phyloP scores from a whole-genome alignment of 2,797 vertebrate genomes.

The Danio kyathit region DNA sequence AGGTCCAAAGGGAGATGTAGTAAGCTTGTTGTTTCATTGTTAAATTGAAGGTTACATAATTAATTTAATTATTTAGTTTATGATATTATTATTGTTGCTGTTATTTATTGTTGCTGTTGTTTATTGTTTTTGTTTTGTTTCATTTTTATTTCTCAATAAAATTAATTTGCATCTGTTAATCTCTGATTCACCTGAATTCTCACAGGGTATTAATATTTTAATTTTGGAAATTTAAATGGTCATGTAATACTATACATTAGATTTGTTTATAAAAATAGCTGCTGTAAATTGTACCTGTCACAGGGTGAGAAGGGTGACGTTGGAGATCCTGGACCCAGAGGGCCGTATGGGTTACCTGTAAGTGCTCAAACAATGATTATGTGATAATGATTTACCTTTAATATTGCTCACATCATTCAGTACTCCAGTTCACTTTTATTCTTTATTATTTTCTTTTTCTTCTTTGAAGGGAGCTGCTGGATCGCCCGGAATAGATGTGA shows the following conservation, averaged over 20 bases:
- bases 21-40: constrained; percentile 76
- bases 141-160: not conserved
- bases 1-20: constrained; percentile 97
- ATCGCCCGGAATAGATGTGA: constrained; percentile 96
- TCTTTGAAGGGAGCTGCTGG: constrained; percentile 93
- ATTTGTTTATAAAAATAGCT: constrained; percentile 25
- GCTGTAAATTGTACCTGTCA: constrained; percentile 54
- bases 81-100: too few relatives aligned
- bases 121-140: too few relatives aligned
- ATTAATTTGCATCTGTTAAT: not conserved
- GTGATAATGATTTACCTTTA: not conserved
- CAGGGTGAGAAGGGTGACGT: constrained; percentile 91
- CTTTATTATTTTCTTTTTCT: constrained; percentile 48
- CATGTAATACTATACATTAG: not conserved
- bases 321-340: constrained; percentile 93
- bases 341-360: constrained; percentile 96
- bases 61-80: too few relatives aligned
- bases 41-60: too few relatives aligned
- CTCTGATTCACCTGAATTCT: not conserved
- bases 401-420: not conserved
- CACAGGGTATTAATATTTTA: not conserved
- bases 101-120: too few relatives aligned
- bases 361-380: constrained; percentile 69
- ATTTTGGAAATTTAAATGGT: not conserved
- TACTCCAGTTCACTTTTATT: not conserved